phyloP scores from a whole-genome alignment of 2,888 invertebrate genomes.

The Drosophila borborema region DNA sequence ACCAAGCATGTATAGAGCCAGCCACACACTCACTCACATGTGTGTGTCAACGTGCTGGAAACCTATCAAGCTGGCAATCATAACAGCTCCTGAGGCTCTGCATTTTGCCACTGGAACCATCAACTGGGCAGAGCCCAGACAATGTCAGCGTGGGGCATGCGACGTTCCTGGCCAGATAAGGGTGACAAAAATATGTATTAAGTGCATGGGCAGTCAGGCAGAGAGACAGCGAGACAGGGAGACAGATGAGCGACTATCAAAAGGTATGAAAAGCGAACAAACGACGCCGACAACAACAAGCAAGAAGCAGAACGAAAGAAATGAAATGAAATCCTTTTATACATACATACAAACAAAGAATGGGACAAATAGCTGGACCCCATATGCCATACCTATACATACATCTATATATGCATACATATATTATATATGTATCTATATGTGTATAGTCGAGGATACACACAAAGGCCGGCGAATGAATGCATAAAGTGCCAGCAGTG shows the following conservation, averaged over 20 bases:
- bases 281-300: slow-evolving; percentile 45
- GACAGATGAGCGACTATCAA: slow-evolving; percentile 39
- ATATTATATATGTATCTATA: slow-evolving; percentile 1
- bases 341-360: slow-evolving; percentile 45
- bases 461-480: slow-evolving; percentile 64
- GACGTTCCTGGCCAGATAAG: slow-evolving; percentile 73
- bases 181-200: slow-evolving; percentile 80
- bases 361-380: slow-evolving; percentile 32
- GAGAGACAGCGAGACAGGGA: slow-evolving; percentile 2
- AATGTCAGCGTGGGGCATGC: slow-evolving; percentile 67
- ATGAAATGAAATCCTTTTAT: slow-evolving; percentile 79
- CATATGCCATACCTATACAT: background rate
- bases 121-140: slow-evolving; percentile 38
- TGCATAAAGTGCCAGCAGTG: slow-evolving; percentile 60
- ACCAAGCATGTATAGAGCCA: slow-evolving; percentile 3
- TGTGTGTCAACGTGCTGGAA: slow-evolving; percentile 29
- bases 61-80: slow-evolving; percentile 68
- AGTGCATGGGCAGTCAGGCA: slow-evolving; percentile 58
- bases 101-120: slow-evolving; percentile 8
- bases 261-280: slow-evolving; percentile 67
- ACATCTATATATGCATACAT: slow-evolving; percentile 3
- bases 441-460: slow-evolving; percentile 39
- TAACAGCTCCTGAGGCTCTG: slow-evolving; percentile 58
- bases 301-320: slow-evolving; percentile 51
- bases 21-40: background rate